phyloP scores from a whole-genome alignment of 1,140 invertebrate genomes.

The fruit fly (Drosophila melanogaster) region Release_6_plus_ISO1_MT NC_004354.4:2819501-2820000 shows the following conservation, averaged over 20 bases:
- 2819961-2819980: conserved; percentile 45
- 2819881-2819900: conserved; percentile 54
- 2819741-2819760: conserved; percentile 73
- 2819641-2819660: not conserved
- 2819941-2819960: conserved; percentile 65
- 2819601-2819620: conserved; percentile 68
- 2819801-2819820: not conserved
- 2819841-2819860: conserved; percentile 25
- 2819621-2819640: conserved; percentile 57
- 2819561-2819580: conserved; percentile 40
- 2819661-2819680: too few species aligned
- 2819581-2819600: conserved; percentile 62
- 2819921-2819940: conserved; percentile 78
- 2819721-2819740: conserved; percentile 45
- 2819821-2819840: conserved; percentile 26
- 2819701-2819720: too few species aligned
- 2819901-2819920: conserved; percentile 82
- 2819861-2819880: conserved; percentile 11
- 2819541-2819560: conserved; percentile 33
- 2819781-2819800: conserved; percentile 14
- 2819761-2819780: conserved; percentile 71
- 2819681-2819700: not conserved
- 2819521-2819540: conserved; percentile 62
- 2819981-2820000: conserved; percentile 83
- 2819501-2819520: conserved; percentile 19